Evolutionary conservation across 92 coral and sea anemone species (phyloP), one percentile per base, ranked within the genome.

Genomic region (Epizoanthus illoricatus): DNA sequence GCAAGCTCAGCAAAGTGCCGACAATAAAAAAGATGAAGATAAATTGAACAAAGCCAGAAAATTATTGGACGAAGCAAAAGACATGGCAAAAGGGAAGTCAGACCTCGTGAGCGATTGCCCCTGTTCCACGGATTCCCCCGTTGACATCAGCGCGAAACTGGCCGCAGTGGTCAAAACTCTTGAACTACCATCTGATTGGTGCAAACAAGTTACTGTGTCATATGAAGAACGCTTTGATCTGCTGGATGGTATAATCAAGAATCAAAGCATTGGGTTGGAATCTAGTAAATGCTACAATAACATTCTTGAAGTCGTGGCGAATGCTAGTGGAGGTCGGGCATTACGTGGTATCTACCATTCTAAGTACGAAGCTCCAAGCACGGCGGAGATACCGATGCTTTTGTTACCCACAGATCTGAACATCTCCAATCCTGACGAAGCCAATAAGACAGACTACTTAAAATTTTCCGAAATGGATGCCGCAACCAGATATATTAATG

Each of bases 311-410:
- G 80, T 86, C 13, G 79, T 86, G 19, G 52, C 65, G 6, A 87
- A 83, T 55, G 90, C 87, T 36, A 87, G 90, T 56, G 81, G 74
- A 2, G 89, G 86, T 1, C 76, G 73, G 39, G 89, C 86, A 5
- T 23, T 86, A 2, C 80, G 86, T 73, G 89, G 89, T 4, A 81
- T 86, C 61, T 86, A 62, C 69, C 68, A 63, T 12, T 86, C 89
- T 41, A 74, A 86, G 40, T 86, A 86, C 21, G 47, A 59, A 19
- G 56, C 60, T 19, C 81, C 86, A 13, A 57, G n/a, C 39, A 15
- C 83, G 28, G 89, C 86, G 3, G 82, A 66, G 18, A 24, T 19
- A 55, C 81, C 82, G 21, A 69, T 86, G 3, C 17, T 86, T 5
- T 39, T 43, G 81, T n/a, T 73, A 45, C 89, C 89, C 19, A 54